These are phyloP conservation scores for Hedya salicella DNA, from an alignment of 2,888 invertebrate genomes.

Conservation along the genomic window DNA sequence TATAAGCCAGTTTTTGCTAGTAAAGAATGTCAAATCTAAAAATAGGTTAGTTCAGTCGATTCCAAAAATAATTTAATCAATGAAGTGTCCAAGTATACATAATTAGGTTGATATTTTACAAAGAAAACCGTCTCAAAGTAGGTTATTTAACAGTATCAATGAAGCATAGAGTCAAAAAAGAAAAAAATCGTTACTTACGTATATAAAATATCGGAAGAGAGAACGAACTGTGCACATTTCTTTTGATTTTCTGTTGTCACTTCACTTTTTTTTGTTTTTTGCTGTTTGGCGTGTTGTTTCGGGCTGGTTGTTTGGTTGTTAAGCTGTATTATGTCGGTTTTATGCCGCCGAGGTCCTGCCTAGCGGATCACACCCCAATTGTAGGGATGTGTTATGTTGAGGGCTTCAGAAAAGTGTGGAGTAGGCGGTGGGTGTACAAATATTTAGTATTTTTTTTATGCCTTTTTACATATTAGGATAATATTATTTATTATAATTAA, in stretches of 20 bases:
- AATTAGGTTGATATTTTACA: background rate
- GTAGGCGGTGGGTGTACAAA: conserved; percentile 49
- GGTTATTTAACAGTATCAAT: background rate
- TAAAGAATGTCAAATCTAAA: conserved; percentile 16
- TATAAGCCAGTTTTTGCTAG: background rate
- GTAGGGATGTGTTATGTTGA: conserved; percentile 69
- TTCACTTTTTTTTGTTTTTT: conserved; percentile 43
- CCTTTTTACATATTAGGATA: too few relatives aligned
- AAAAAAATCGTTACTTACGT: conserved; percentile 71
- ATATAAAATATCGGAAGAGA: conserved; percentile 38
- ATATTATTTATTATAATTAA: too few relatives aligned
- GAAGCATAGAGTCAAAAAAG: conserved; percentile 46
- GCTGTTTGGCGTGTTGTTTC: conserved; percentile 41
- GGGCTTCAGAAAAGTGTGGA: conserved; percentile 59
- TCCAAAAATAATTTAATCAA: conserved; percentile 38
- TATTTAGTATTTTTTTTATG: conserved; percentile 43
- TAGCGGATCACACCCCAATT: conserved; percentile 78
- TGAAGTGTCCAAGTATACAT: background rate
- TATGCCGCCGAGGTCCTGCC: conserved; percentile 66
- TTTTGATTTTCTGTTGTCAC: conserved; percentile 38
- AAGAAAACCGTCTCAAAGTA: background rate
- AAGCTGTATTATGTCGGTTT: conserved; percentile 70
- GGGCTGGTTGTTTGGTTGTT: conserved; percentile 61
- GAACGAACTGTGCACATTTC: conserved; percentile 39
- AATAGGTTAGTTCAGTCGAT: conserved; percentile 28